A percentile compares a stretch with the other conserved stretches of the same genome.
These are phyloP conservation scores for Dendrolimus punctatus DNA, from an alignment of 1,140 invertebrate genomes.

Conservation along the genomic window DNA sequence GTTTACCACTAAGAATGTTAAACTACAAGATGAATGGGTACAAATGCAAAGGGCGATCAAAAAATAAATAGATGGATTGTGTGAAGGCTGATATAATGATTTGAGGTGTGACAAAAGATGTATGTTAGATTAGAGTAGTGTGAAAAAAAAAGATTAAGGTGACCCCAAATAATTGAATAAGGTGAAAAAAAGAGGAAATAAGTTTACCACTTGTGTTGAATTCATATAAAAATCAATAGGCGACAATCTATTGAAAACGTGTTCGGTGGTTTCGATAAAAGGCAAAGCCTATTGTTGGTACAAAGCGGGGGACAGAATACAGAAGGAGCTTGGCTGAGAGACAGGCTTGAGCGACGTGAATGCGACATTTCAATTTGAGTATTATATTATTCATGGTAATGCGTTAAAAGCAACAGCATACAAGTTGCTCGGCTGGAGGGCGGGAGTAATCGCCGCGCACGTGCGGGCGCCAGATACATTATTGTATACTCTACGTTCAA, in stretches of 20 bases:
- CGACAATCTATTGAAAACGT: slow-evolving; percentile 18
- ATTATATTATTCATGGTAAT: slow-evolving; percentile 71
- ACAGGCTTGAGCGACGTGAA: slow-evolving; percentile 47
- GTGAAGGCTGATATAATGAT: no score
- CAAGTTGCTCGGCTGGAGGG: slow-evolving; percentile 42
- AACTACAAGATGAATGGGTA: no score
- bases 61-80: no score
- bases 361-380: slow-evolving; percentile 70
- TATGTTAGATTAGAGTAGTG: no score
- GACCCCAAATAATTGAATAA: no score
- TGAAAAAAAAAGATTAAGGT: no score
- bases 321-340: slow-evolving; percentile 36
- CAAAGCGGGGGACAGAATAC: slow-evolving; percentile 43
- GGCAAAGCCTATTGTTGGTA: slow-evolving; percentile 51
- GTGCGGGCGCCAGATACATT: slow-evolving; percentile 43
- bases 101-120: no score
- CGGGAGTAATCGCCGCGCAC: slow-evolving; percentile 57
- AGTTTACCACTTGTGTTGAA: background rate
- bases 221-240: slow-evolving; percentile 9
- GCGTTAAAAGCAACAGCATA: slow-evolving; percentile 63
- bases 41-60: no score
- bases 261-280: slow-evolving; percentile 35
- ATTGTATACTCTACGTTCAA: slow-evolving; percentile 52
- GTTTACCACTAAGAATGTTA: no score
- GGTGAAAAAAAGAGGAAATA: background rate